Evolutionary conservation across 2,797 vertebrate species (phyloP).

Genomic region (Chrosomus eos): DNA sequence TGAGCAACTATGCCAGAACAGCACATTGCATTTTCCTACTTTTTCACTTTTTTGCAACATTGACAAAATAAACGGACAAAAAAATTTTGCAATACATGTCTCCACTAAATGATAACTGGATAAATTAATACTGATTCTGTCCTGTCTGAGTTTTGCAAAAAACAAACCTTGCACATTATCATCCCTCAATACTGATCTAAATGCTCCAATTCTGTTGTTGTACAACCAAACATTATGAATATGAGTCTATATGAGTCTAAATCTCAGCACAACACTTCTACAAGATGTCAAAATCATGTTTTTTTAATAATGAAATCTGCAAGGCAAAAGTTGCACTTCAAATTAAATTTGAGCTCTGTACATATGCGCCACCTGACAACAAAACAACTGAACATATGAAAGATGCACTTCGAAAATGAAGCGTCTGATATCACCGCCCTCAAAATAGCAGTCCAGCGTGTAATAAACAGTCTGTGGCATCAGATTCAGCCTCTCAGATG

Average conservation of each 20-base stretch:
- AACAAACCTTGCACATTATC: neutral
- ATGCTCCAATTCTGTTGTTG: neutral
- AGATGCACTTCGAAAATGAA: neutral
- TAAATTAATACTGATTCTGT: neutral
- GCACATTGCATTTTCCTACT: neutral
- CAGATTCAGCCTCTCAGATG: constrained; percentile 19
- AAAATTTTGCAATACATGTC: neutral
- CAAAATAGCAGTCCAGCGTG: constrained; percentile 24
- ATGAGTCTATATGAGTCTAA: neutral
- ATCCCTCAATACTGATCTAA: neutral
- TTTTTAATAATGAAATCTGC: neutral
- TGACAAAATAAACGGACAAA: too few species aligned
- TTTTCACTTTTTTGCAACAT: neutral
- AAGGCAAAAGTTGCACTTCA: neutral
- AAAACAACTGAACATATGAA: neutral
- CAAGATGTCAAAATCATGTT: neutral
- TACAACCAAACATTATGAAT: neutral
- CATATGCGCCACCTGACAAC: neutral
- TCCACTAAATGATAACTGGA: neutral
- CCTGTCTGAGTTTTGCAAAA: neutral
- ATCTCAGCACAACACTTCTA: neutral
- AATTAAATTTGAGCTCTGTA: neutral
- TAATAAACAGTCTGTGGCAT: constrained; percentile 39
- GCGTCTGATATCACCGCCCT: constrained; percentile 26
- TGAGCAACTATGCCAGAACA: neutral